These are phyloP conservation scores for Paramuricea clavata DNA, from an alignment of 92 coral and sea anemone species.

Conservation along the genomic window DNA sequence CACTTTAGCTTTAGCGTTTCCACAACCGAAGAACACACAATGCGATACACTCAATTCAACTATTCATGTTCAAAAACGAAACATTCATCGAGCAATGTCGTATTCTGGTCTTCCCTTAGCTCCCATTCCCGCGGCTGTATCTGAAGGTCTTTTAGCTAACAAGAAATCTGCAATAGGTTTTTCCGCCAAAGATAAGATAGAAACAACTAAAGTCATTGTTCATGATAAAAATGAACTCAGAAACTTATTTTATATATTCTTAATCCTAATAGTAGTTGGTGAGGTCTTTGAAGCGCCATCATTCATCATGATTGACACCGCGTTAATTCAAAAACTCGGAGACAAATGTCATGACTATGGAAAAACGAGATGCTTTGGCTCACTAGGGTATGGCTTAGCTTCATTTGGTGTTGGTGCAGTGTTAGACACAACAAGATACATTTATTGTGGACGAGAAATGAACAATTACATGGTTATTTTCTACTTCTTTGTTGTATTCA, in stretches of 20 bases:
- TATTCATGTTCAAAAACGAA: conserved; percentile 14
- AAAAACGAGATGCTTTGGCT: conserved; percentile 92
- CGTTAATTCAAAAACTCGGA: conserved; percentile 85
- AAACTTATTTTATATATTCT: conserved; percentile 69
- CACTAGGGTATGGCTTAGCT: conserved; percentile 89
- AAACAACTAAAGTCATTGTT: conserved; percentile 43
- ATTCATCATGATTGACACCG: conserved; percentile 92
- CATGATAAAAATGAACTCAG: conserved; percentile 80
- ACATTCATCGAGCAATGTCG: not conserved
- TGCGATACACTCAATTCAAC: conserved; percentile 60
- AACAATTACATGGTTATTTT: conserved; percentile 87
- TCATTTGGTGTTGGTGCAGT: conserved; percentile 93
- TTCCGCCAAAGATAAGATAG: not conserved
- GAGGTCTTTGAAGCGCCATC: conserved; percentile 97
- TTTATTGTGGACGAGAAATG: conserved; percentile 86
- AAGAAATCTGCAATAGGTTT: conserved; percentile 36
- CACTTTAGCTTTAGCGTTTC: conserved; percentile 89
- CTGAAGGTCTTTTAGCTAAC: conserved; percentile 6
- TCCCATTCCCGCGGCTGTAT: conserved; percentile 23
- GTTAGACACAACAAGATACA: conserved; percentile 81
- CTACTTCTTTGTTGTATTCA: conserved; percentile 82
- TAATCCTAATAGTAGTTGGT: conserved; percentile 83
- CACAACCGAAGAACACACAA: conserved; percentile 79
- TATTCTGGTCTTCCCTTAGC: conserved; percentile 31
- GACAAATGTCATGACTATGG: conserved; percentile 90